Evolutionary conservation across 2,888 invertebrate species (phyloP).

Genomic region (Metacarcinus magister): DNA sequence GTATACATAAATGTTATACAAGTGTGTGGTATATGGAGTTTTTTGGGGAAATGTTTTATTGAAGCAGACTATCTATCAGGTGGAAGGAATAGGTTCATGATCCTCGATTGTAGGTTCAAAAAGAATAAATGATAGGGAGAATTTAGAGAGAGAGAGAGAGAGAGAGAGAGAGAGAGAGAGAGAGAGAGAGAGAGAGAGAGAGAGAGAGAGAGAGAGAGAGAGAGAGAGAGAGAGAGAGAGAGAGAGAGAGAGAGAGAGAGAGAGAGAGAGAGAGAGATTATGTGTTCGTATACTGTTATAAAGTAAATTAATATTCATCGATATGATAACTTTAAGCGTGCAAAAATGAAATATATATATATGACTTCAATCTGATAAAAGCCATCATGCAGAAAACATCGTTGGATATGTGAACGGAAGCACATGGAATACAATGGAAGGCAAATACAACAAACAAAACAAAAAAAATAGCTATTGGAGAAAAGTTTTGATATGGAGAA

Average conservation of each 20-base stretch:
- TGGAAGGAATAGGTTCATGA: too few species aligned
- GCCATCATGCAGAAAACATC: not conserved
- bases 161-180: constrained; percentile 38
- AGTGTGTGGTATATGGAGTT: too few species aligned
- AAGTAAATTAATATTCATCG: not conserved
- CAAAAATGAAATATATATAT: not conserved
- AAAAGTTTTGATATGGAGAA: too few species aligned
- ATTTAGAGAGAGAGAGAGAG: not conserved
- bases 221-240: constrained; percentile 32
- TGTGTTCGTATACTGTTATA: not conserved
- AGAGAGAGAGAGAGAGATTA: constrained; percentile 28
- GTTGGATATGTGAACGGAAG: not conserved
- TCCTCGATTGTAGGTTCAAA: too few species aligned
- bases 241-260: constrained; percentile 40
- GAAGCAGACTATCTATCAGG: too few species aligned
- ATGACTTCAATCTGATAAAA: not conserved
- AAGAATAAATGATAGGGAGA: too few species aligned
- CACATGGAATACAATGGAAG: too few species aligned
- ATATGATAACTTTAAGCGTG: not conserved
- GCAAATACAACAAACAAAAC: too few species aligned
- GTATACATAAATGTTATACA: too few species aligned
- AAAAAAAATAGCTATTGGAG: too few species aligned
- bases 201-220: constrained; percentile 27
- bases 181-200: constrained; percentile 39
- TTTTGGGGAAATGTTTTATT: too few species aligned